These are phyloP conservation scores for Griposia aprilina DNA, from an alignment of 2,888 invertebrate genomes.

Conservation along the genomic window DNA sequence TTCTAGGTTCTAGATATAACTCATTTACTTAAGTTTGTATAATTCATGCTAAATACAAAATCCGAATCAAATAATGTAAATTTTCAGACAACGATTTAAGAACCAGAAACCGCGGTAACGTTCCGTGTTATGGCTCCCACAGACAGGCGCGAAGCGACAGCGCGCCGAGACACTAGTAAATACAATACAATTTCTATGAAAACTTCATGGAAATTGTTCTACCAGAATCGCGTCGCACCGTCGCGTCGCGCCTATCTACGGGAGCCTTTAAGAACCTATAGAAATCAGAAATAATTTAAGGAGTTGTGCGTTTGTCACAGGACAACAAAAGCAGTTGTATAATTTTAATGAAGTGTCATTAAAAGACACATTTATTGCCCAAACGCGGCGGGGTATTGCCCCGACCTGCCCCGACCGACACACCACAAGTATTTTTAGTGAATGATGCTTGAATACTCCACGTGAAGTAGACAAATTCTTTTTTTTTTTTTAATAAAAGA, in stretches of 20 bases:
- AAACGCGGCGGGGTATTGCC: conserved; percentile 70
- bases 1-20: not conserved
- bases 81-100: not conserved
- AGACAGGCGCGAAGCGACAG: no score
- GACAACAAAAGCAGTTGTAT: conserved; percentile 77
- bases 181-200: no score
- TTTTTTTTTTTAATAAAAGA: no score
- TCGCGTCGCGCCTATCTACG: no score
- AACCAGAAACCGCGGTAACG: not conserved
- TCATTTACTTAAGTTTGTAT: not conserved
- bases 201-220: no score
- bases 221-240: no score
- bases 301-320: conserved; percentile 75
- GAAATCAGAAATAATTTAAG: conserved; percentile 70
- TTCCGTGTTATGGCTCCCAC: not conserved
- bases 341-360: conserved; percentile 81
- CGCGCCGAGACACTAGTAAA: no score
- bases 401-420: conserved; percentile 56
- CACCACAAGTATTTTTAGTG: conserved; percentile 32
- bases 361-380: conserved; percentile 56
- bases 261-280: conserved; percentile 27
- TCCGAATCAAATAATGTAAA: not conserved
- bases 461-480: not conserved
- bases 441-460: conserved; percentile 24
- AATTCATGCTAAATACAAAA: not conserved